Evolutionary conservation across 2,113 vertebrate genomes (phyloP), one percentile per base, ranked within the genome.

Genomic region (Thalassarche chlororhynchos): DNA sequence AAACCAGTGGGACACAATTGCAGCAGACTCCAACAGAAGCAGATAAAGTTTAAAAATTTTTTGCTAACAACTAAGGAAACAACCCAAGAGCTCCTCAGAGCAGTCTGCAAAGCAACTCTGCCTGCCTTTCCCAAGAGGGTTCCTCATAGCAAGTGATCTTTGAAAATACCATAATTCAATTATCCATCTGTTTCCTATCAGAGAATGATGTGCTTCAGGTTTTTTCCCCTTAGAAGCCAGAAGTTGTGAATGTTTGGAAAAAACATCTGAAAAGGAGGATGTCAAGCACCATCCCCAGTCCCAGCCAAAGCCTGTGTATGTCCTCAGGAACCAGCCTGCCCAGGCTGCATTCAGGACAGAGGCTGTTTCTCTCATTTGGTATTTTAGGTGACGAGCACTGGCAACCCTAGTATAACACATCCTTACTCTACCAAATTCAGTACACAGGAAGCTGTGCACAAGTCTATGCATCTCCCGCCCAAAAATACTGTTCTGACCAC

Each of bases 341-440:
- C 51, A 21, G 49, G 18, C n/a, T 44, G 51, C 6, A 1, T 28
- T 44, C 21, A 36, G 58, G 61, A 21, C 34, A 58, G 46, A 64
- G 28, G 47, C 28, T 31, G 13, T 44, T 70, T 70, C 46, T 55
- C 36, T 31, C 38, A 6, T 29, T 57, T 78, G 12, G 5, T 17
- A 3, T 49, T 74, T 57, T 38, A 42, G 9, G 14, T 36, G 77
- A 65, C 24, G 82, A 81, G n/a, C 38, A 12, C 17, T 29, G 17
- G 18, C 36, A 55, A 6, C 32, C 25, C 13, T 20, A 13, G 6
- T 6, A 11, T 26, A 65, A 38, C 1, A 0, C 2, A 2, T 38
- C 29, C 40, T 49, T 26, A 21, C 17, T 24, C 31, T 21, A 14
- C 28, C 21, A 17, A 16, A 10, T 21, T 23, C 36, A 62, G 47